Conservation (phyloP, 2,797 vertebrate species). For the Anguilla anguilla region DNA sequence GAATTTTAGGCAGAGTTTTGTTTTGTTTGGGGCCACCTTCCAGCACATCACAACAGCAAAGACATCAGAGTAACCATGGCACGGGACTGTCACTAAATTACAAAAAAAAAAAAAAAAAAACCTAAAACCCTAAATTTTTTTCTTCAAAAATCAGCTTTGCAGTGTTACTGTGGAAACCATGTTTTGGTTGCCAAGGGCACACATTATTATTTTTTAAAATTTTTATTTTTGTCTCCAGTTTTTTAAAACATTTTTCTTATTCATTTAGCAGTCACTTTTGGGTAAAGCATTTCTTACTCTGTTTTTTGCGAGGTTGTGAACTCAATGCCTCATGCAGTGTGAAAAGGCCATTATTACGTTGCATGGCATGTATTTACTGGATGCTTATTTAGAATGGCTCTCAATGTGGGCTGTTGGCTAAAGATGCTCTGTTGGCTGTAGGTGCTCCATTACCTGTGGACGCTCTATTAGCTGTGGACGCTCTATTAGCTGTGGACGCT, state of each 20-base stretch:
- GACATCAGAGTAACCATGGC: background rate
- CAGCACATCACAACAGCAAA: constrained; percentile 20
- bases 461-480: background rate
- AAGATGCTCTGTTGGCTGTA: background rate
- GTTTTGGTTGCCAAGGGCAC: background rate
- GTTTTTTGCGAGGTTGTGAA: background rate
- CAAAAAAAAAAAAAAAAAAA: background rate
- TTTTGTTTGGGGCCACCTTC: constrained; percentile 9
- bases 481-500: background rate
- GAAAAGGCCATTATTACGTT: background rate
- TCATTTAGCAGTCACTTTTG: background rate
- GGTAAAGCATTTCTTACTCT: background rate
- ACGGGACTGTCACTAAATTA: background rate
- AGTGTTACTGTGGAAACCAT: background rate
- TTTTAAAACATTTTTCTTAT: background rate
- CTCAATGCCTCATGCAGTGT: background rate
- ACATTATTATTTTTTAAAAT: background rate
- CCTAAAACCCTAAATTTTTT: background rate
- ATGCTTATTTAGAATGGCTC: background rate
- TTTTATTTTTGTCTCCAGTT: background rate
- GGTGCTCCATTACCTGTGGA: background rate
- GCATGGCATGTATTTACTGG: background rate
- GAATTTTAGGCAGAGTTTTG: constrained; percentile 37
- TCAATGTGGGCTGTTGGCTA: background rate
- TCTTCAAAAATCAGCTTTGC: background rate